Percentiles rank a stretch among this genome's conserved stretches.
Conservation (phyloP, 2,113 vertebrate species). For the Sakesphorus luctuosus region DNA sequence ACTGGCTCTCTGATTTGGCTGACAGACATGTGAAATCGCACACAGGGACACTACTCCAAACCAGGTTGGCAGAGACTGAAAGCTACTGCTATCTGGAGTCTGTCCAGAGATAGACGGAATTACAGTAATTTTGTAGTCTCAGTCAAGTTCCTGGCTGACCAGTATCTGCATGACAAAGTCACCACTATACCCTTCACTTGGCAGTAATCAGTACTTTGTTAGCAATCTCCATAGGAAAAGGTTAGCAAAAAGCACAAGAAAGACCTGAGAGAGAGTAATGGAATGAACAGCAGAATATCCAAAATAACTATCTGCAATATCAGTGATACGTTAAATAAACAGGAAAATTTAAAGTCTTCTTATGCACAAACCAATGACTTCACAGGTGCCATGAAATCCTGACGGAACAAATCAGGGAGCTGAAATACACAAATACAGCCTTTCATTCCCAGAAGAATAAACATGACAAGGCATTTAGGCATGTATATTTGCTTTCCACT, state of each 20-base stretch:
- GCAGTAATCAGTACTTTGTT: conserved; percentile 29
- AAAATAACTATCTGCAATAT: neutral
- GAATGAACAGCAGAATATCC: neutral
- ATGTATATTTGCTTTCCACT: neutral
- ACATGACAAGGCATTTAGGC: neutral
- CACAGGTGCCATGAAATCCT: neutral
- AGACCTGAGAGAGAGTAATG: neutral
- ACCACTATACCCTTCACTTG: conserved; percentile 8
- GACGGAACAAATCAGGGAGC: neutral
- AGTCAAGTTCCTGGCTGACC: conserved; percentile 45
- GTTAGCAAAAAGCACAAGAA: neutral
- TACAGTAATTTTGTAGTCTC: conserved; percentile 38
- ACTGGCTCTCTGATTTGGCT: conserved; percentile 27
- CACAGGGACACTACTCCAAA: conserved; percentile 15
- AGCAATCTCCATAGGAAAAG: neutral
- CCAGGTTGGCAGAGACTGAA: conserved; percentile 47
- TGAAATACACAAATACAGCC: neutral
- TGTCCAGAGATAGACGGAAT: conserved; percentile 55
- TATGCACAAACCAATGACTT: neutral
- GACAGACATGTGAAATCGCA: conserved; percentile 5
- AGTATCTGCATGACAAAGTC: conserved; percentile 44
- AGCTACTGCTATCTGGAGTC: conserved; percentile 26
- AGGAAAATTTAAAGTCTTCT: neutral
- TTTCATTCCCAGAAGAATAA: neutral
- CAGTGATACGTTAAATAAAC: neutral